Evolutionary conservation across 2,888 invertebrate species (phyloP).

Genomic region (Oeneis ivallda): DNA sequence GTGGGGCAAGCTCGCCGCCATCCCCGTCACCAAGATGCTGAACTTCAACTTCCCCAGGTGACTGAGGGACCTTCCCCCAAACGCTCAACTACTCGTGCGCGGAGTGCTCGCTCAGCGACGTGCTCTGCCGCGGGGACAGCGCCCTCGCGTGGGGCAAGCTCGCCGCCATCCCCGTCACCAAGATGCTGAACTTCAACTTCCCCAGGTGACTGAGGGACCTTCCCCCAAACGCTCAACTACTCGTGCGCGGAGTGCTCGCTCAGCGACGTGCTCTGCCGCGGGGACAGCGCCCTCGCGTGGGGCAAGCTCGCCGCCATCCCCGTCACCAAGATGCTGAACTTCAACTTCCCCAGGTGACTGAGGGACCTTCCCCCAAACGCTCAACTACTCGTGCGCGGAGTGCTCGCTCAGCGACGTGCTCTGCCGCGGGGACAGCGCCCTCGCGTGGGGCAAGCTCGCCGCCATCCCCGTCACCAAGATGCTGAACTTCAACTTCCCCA

Average conservation of each 20-base stretch:
- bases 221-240: conserved; percentile 47
- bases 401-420: conserved; percentile 56
- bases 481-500: conserved; percentile 1
- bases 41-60: conserved; percentile 3
- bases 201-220: background rate
- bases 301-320: background rate
- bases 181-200: conserved; percentile 1
- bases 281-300: background rate
- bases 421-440: conserved; percentile 44
- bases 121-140: conserved; percentile 49
- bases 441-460: background rate
- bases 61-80: conserved; percentile 17
- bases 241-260: conserved; percentile 51
- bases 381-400: conserved; percentile 48
- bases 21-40: background rate
- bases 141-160: conserved; percentile 2
- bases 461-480: background rate
- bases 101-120: conserved; percentile 51
- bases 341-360: background rate
- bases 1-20: background rate
- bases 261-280: conserved; percentile 55
- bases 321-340: background rate
- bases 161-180: background rate
- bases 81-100: conserved; percentile 49
- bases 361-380: conserved; percentile 35